Conservation (phyloP, 2,797 vertebrate species). For the Fistularia tabacaria region DNA sequence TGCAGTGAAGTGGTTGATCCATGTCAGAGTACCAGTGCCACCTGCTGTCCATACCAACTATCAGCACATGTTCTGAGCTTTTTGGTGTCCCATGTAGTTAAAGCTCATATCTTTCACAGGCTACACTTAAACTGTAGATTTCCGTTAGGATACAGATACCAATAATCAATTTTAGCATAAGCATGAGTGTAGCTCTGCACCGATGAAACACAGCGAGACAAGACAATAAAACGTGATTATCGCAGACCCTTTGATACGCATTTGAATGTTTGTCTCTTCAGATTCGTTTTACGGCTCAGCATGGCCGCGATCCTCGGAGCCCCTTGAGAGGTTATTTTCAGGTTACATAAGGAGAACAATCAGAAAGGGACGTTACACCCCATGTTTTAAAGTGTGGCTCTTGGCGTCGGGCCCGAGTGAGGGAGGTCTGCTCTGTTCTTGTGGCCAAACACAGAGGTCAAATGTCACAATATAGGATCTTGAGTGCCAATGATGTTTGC, state of each 20-base stretch:
- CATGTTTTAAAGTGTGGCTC: neutral
- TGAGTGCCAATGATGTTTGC: constrained; percentile 96
- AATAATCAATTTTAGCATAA: constrained; percentile 2
- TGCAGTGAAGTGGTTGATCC: constrained; percentile 37
- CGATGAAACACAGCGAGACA: constrained; percentile 17
- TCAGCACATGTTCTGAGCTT: constrained; percentile 12
- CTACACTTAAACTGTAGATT: neutral
- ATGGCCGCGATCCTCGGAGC: constrained; percentile 14
- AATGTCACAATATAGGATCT: constrained; percentile 80
- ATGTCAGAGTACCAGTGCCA: constrained; percentile 49
- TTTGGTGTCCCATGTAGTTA: constrained; percentile 1
- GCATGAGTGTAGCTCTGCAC: constrained; percentile 14
- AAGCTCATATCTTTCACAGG: constrained; percentile 12
- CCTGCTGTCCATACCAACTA: constrained; percentile 49
- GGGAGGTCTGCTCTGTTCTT: constrained; percentile 66
- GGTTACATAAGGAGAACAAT: constrained; percentile 73
- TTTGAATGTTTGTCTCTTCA: constrained; percentile 51
- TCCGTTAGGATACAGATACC: constrained; percentile 3
- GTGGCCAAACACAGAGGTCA: constrained; percentile 79
- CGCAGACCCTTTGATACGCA: constrained; percentile 36
- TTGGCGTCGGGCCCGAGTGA: constrained; percentile 31
- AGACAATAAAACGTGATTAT: neutral
- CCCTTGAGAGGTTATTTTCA: constrained; percentile 65
- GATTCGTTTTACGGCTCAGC: constrained; percentile 5
- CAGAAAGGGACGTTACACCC: constrained; percentile 44